Evolutionary conservation across 2,113 vertebrate genomes (phyloP).

Genomic region (Myocastor coypus): DNA sequence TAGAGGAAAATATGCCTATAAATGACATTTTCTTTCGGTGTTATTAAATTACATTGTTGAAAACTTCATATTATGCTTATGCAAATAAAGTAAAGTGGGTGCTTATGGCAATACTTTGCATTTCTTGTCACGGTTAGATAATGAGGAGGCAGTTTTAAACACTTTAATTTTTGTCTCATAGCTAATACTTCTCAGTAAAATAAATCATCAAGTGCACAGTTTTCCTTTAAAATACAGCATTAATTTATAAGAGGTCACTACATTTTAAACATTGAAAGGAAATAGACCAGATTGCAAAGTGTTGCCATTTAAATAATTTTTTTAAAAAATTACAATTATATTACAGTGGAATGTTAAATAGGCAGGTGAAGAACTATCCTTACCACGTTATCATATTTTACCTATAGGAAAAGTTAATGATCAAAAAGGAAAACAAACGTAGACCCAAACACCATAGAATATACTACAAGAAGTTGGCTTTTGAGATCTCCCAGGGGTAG

Average conservation of each 20-base stretch:
- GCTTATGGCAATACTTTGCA: conserved; percentile 74
- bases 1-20: conserved; percentile 58
- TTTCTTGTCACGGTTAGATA: conserved; percentile 46
- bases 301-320: conserved; percentile 71
- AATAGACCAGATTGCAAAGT: conserved; percentile 71
- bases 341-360: conserved; percentile 74
- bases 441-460: conserved; percentile 67
- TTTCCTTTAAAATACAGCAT: conserved; percentile 56
- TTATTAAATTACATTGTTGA: conserved; percentile 63
- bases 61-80: conserved; percentile 54
- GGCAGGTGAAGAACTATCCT: conserved; percentile 46
- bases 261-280: conserved; percentile 62
- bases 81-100: conserved; percentile 54
- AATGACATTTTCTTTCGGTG: conserved; percentile 62
- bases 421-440: conserved; percentile 70
- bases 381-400: conserved; percentile 66
- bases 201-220: conserved; percentile 48
- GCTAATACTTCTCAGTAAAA: conserved; percentile 66
- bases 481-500: conserved; percentile 76
- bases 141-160: conserved; percentile 26
- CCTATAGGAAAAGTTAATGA: conserved; percentile 66
- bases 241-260: conserved; percentile 39
- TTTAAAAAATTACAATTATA: conserved; percentile 63
- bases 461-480: conserved; percentile 80
- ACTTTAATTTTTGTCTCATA: conserved; percentile 56